Conservation (phyloP, 2,797 vertebrate genomes). For the Loriculus beryllinus region DNA sequence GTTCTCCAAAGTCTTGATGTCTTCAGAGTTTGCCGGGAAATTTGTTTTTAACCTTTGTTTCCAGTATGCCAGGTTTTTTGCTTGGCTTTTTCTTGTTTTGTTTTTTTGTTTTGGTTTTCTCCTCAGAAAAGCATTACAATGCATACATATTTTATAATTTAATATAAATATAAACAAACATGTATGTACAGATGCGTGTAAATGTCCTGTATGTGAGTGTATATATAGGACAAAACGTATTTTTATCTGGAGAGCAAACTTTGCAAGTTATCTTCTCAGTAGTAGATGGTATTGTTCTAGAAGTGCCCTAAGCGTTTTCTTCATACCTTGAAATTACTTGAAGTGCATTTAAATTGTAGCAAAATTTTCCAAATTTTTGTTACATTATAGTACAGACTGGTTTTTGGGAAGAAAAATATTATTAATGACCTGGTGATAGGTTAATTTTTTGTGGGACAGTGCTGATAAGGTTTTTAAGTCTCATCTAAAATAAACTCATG, state of each 20-base stretch:
- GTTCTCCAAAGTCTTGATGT: background rate
- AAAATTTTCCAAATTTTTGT: background rate
- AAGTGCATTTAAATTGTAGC: background rate
- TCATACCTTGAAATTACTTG: background rate
- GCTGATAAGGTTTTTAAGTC: background rate
- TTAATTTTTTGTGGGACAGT: background rate
- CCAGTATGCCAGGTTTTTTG: background rate
- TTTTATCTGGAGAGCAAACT: background rate
- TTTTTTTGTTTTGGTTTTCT: background rate
- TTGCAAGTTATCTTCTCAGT: background rate
- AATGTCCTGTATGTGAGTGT: background rate
- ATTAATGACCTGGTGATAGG: background rate
- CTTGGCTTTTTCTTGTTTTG: background rate
- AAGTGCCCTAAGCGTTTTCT: background rate
- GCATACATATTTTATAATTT: background rate
- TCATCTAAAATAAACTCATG: background rate
- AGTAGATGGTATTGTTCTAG: background rate
- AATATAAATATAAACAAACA: background rate
- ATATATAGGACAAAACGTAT: background rate
- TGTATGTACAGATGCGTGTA: background rate
- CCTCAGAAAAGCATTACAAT: background rate
- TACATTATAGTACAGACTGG: rapidly evolving
- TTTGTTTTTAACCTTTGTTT: background rate
- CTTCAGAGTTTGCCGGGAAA: background rate
- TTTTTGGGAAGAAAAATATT: background rate